Conservation (phyloP, 1,140 invertebrate species). For the Lysiphlebus fabarum region DNA sequence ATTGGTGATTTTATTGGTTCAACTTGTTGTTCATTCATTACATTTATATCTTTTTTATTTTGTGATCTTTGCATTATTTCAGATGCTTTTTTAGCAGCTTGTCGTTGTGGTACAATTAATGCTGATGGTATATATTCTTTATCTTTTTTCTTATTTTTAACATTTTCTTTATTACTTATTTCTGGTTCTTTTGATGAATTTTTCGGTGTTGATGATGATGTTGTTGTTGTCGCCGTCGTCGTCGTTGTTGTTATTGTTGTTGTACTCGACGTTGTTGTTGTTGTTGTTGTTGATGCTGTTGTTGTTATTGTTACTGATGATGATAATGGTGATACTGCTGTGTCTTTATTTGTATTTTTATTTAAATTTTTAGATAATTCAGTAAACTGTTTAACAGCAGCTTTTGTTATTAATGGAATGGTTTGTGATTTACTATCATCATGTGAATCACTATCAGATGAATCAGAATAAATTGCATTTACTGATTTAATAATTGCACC, state of each 20-base stretch:
- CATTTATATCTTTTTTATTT: conserved; percentile 40
- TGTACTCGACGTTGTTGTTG: no score
- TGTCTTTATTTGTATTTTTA: conserved; percentile 41
- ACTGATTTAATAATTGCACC: conserved; percentile 48
- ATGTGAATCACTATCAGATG: conserved; percentile 65
- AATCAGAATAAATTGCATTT: conserved; percentile 70
- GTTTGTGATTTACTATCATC: conserved; percentile 55
- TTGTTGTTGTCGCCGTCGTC: no score
- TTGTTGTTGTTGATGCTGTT: no score
- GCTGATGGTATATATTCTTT: conserved; percentile 70
- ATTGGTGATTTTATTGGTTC: conserved; percentile 23
- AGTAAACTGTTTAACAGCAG: conserved; percentile 76
- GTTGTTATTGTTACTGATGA: no score
- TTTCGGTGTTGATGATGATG: no score
- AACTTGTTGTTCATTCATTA: conserved; percentile 34
- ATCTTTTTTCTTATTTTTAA: conserved; percentile 56
- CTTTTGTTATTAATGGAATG: conserved; percentile 69
- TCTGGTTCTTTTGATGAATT: conserved; percentile 6
- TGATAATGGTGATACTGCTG: no score
- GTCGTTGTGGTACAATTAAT: conserved; percentile 84
- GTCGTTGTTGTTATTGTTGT: no score
- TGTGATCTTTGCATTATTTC: conserved; percentile 66
- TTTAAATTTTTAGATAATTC: conserved; percentile 43
- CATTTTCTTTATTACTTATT: conserved; percentile 57
- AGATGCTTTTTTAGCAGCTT: conserved; percentile 86